These are phyloP conservation scores for Didymodactylos carnosus DNA, from an alignment of 2,888 invertebrate genomes.

Conservation along the genomic window DNA sequence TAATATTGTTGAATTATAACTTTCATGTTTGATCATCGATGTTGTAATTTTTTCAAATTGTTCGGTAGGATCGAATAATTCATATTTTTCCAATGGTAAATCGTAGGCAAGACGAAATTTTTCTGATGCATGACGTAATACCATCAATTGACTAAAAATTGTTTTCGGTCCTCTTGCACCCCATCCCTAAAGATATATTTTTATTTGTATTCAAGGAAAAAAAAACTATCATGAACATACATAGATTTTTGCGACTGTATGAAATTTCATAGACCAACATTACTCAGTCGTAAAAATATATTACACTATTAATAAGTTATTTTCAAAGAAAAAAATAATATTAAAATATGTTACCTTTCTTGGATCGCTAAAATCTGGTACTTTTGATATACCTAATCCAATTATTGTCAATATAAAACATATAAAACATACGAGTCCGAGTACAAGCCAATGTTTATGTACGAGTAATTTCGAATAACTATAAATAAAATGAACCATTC, in stretches of 20 bases:
- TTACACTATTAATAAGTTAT: too few species aligned
- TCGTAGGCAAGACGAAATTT: not conserved
- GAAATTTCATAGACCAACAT: too few species aligned
- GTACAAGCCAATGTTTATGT: conserved; percentile 1
- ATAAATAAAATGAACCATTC: too few species aligned
- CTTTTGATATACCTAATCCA: not conserved
- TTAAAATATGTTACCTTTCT: not conserved
- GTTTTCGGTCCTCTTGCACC: conserved; percentile 10
- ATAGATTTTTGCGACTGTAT: not conserved
- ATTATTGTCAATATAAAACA: not conserved
- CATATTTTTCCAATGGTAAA: not conserved
- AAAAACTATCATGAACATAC: not conserved
- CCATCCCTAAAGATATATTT: not conserved
- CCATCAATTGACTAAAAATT: conserved; percentile 9
- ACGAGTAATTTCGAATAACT: conserved; percentile 11
- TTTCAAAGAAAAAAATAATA: too few species aligned
- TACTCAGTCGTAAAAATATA: too few species aligned
- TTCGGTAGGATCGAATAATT: not conserved
- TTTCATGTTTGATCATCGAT: not conserved
- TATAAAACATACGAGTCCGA: not conserved
- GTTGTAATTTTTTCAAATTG: not conserved
- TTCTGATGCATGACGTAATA: not conserved
- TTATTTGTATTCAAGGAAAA: not conserved
- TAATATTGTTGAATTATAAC: not conserved
- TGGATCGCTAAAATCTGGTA: not conserved